Conservation (phyloP, 2,113 vertebrate genomes). For the Lutjanus erythropterus region DNA sequence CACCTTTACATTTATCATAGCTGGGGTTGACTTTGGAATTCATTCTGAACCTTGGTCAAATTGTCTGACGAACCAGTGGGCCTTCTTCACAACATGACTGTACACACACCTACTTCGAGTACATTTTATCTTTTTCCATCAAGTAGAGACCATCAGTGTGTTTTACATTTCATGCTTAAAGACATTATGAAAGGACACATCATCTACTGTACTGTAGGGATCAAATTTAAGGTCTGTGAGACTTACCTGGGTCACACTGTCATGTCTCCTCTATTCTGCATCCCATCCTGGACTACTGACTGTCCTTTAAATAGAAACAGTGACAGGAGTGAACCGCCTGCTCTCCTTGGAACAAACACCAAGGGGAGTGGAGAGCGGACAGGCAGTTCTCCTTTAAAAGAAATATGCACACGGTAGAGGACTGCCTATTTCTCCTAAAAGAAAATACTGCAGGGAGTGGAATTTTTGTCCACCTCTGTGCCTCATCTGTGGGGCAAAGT, state of each 20-base stretch:
- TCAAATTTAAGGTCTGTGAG: slow-evolving; percentile 35
- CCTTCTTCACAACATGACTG: not conserved
- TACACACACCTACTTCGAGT: not conserved
- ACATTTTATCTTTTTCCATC: not conserved
- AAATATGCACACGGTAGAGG: not conserved
- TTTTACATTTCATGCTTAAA: not conserved
- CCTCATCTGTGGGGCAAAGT: slow-evolving; percentile 1
- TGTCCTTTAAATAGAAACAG: slow-evolving; percentile 51
- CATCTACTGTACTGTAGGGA: not conserved
- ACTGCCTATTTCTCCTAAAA: slow-evolving; percentile 13
- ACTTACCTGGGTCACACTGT: not conserved
- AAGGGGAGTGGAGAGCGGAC: slow-evolving; percentile 10
- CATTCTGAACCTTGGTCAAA: not conserved
- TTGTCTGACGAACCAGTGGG: not conserved
- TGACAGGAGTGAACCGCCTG: slow-evolving; percentile 8
- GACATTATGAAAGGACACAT: slow-evolving; percentile 26
- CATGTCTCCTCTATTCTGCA: slow-evolving; percentile 14
- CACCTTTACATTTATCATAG: not conserved
- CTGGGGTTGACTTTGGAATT: not conserved
- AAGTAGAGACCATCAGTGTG: not conserved
- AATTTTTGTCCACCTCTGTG: slow-evolving; percentile 8
- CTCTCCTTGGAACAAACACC: slow-evolving; percentile 24
- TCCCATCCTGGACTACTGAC: slow-evolving; percentile 22
- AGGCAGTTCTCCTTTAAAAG: slow-evolving; percentile 25
- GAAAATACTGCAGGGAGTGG: slow-evolving; percentile 16